Percentiles rank a stretch among this genome's conserved stretches.
These are phyloP conservation scores for Tanypteryx hageni DNA, from an alignment of 2,888 invertebrate genomes.

Conservation along the genomic window DNA sequence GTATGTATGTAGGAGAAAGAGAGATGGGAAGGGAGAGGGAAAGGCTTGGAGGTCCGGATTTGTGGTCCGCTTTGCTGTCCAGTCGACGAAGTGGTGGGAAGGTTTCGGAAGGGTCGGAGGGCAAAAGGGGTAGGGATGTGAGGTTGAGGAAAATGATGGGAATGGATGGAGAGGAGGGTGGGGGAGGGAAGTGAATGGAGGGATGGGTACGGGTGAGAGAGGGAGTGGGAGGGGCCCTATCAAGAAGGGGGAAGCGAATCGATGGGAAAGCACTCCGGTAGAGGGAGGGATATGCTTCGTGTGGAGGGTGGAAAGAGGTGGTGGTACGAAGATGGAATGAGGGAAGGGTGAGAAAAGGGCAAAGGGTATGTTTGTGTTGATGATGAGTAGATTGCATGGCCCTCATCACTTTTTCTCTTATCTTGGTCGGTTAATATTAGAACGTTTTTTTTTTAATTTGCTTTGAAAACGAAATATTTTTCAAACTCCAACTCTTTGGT, in stretches of 20 bases:
- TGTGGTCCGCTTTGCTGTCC: constrained; percentile 25
- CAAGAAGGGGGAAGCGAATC: background rate
- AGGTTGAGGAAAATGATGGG: background rate
- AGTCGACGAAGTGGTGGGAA: background rate
- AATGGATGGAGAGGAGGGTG: background rate
- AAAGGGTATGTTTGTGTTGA: background rate
- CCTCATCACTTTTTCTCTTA: background rate
- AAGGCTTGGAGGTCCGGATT: background rate
- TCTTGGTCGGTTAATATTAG: background rate
- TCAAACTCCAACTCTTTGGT: background rate
- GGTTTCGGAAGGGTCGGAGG: background rate
- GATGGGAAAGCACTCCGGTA: constrained; percentile 6
- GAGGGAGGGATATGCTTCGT: background rate
- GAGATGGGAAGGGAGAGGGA: background rate
- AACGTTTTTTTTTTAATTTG: background rate
- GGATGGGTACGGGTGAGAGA: background rate
- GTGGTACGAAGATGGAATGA: background rate
- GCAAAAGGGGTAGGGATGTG: background rate
- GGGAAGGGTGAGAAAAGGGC: background rate
- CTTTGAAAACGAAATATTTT: background rate
- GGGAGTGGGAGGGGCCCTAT: background rate
- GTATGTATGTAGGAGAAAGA: background rate
- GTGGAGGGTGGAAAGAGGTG: background rate
- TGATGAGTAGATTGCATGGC: background rate
- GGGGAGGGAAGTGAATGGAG: background rate